Percentiles rank a stretch among this genome's conserved stretches.
These are phyloP conservation scores for Sebastes vulpes DNA, from an alignment of 2,797 vertebrate genomes.

Conservation along the genomic window DNA sequence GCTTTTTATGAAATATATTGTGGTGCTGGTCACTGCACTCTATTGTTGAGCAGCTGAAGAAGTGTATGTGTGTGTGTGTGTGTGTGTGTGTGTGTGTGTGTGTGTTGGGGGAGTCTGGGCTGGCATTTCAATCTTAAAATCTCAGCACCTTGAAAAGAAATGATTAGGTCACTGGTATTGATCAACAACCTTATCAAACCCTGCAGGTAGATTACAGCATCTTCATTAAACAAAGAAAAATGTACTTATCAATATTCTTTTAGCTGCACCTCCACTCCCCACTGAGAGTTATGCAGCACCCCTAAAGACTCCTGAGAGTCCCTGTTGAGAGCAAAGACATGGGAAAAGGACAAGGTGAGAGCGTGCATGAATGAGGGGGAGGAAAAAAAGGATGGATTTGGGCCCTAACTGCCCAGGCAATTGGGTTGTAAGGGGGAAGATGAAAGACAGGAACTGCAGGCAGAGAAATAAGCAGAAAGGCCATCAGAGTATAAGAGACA, in stretches of 20 bases:
- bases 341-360: constrained; percentile 38
- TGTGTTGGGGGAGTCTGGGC: not conserved
- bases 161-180: not conserved
- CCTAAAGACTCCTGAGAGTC: constrained; percentile 5
- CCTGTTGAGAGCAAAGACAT: constrained; percentile 43
- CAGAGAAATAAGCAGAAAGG: constrained; percentile 55
- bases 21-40: constrained; percentile 7
- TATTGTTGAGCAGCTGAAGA: constrained; percentile 9
- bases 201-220: not conserved
- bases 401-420: constrained; percentile 48
- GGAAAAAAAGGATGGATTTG: constrained; percentile 37
- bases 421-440: constrained; percentile 58
- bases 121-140: not conserved
- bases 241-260: constrained; percentile 11
- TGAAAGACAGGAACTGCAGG: constrained; percentile 59
- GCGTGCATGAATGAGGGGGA: constrained; percentile 14
- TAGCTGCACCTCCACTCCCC: constrained; percentile 1
- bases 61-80: not conserved
- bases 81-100: not conserved
- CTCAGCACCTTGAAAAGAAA: not conserved
- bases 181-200: constrained; percentile 9
- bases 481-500: constrained; percentile 42
- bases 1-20: constrained; percentile 42
- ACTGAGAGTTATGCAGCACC: constrained; percentile 8
- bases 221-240: constrained; percentile 16